Evolutionary conservation across 2,797 vertebrate species (phyloP), one percentile per base, ranked within the genome.

Genomic region (Acrossocheilus wenchowensis): DNA sequence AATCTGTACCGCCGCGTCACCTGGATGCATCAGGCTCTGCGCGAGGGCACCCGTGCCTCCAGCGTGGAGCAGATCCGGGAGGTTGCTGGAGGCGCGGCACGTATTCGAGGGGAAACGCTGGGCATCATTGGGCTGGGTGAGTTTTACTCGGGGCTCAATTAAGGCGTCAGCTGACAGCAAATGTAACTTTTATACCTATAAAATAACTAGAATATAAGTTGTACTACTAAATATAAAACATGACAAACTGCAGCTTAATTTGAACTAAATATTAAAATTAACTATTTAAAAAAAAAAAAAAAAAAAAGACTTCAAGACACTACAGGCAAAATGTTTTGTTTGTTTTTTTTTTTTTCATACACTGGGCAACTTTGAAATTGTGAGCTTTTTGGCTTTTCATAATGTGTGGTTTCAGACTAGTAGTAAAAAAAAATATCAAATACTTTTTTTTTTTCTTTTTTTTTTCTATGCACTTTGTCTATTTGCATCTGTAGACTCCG

Each of bases 51-150:
- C 60, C 92, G 96, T 81, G 95, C 95, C 62, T 93, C 95, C 0
- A 96, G 95, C 0, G 94, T 96, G 43, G 96, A 96, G 88, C 96
- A 96, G 87, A 96, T 96, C 85, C 93, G 96, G 90, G 96, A 96
- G 86, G 95, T 96, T 82, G 96, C 96, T 39, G 95, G 95, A 68
- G 96, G 96, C 1, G 96, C 96, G 41, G 95, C 96, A 79, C 95
- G 96, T 88, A 96, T 96, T 91, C 93, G 96, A 90, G 96, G 96
- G 88, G 96, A 96, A 91, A 96, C 95, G 30, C 90, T 96, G 90
- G 96, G 96, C 90, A 95, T 96, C 91, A 96, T 96, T 91, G 96
- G 96, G 86, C 93, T 96, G 36, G 96, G 96, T 96, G 91, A 96
- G 92, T 62, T 48, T 30, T 34, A 5, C n/a, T 69, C 17, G 26